A percentile compares a stretch with the other conserved stretches of the same genome.
Evolutionary conservation across 2,888 invertebrate species (phyloP).

Genomic region (Brachyptera risi): DNA sequence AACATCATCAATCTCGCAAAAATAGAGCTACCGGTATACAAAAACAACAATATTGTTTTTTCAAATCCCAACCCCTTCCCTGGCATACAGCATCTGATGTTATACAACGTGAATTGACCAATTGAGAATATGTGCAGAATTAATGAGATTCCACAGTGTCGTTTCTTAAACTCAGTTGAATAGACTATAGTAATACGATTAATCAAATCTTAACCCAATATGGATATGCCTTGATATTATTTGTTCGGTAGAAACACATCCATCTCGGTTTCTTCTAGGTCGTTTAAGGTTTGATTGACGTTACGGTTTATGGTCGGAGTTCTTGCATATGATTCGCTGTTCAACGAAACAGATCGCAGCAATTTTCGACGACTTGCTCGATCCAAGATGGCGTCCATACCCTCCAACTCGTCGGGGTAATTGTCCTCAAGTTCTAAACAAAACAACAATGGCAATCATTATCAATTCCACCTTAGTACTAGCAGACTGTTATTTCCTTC

Average conservation of each 20-base stretch:
- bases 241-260: slow-evolving; percentile 10
- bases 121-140: too few species aligned
- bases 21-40: too few species aligned
- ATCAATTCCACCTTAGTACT: not conserved
- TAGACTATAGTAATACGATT: too few species aligned
- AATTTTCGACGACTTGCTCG: slow-evolving; percentile 27
- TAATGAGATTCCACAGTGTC: too few species aligned
- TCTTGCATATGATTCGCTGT: not conserved
- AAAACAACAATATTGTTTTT: too few species aligned
- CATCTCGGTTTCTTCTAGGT: slow-evolving; percentile 9
- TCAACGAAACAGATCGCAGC: slow-evolving; percentile 9
- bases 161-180: too few species aligned
- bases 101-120: too few species aligned
- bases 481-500: not conserved
- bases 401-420: slow-evolving; percentile 31
- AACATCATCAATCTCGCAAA: too few species aligned
- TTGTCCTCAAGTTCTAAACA: not conserved
- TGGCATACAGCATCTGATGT: too few species aligned
- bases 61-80: too few species aligned
- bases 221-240: too few species aligned
- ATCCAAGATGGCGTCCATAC: slow-evolving; percentile 31
- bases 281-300: not conserved
- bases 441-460: not conserved
- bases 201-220: too few species aligned
- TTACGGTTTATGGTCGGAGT: not conserved